phyloP scores from a whole-genome alignment of 2,797 vertebrate species.

The Dipus sagitta region DNA sequence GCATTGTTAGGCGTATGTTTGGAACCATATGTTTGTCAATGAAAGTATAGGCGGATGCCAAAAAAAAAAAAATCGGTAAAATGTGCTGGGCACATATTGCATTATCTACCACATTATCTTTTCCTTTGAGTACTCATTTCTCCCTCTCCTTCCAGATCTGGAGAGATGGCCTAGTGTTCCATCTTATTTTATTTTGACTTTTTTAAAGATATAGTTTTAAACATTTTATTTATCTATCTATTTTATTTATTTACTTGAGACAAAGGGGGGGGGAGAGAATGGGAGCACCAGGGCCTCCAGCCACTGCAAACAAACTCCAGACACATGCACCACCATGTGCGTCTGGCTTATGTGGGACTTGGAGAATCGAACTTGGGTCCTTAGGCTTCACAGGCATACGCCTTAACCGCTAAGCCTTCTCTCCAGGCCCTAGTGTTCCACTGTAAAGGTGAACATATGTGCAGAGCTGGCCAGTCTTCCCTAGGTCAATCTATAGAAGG shows the following conservation, averaged over 20 bases:
- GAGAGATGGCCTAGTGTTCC: constrained; percentile 1
- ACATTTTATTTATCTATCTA: too few relatives aligned
- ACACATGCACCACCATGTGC: too few relatives aligned
- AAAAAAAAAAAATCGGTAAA: neutral
- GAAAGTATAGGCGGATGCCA: constrained; percentile 22
- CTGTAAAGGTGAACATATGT: neutral
- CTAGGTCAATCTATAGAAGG: neutral
- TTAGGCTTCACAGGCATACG: too few relatives aligned
- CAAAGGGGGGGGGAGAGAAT: too few relatives aligned
- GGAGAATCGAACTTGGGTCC: too few relatives aligned
- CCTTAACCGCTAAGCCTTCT: too few relatives aligned
- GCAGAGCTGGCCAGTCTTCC: constrained; percentile 14
- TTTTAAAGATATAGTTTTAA: too few relatives aligned
- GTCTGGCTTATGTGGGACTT: too few relatives aligned
- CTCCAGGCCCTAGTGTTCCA: neutral
- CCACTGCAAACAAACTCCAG: too few relatives aligned
- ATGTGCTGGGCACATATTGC: neutral
- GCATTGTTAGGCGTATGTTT: constrained; percentile 2
- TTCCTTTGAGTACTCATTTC: neutral
- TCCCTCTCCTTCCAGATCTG: neutral
- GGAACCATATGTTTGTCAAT: constrained; percentile 39
- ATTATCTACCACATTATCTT: neutral
- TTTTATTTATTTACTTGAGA: too few relatives aligned
- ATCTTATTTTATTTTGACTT: neutral
- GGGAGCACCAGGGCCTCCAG: too few relatives aligned